phyloP scores from a whole-genome alignment of 2,888 invertebrate genomes.

The Hypena proboscidalis region DNA sequence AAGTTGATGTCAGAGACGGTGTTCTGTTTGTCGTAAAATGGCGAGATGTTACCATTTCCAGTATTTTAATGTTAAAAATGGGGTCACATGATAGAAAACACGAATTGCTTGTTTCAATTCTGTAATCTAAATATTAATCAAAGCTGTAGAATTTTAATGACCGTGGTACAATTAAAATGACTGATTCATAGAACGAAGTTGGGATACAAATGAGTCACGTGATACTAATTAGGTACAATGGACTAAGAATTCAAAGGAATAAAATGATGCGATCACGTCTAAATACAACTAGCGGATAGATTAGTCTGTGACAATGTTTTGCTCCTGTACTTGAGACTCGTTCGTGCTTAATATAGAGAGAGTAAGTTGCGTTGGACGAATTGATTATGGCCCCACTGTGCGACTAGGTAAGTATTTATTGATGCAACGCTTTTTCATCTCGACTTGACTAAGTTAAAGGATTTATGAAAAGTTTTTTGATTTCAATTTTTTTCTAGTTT shows the following conservation, averaged over 20 bases:
- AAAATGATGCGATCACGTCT: constrained; percentile 64
- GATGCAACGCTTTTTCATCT: too few species aligned
- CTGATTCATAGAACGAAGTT: constrained; percentile 66
- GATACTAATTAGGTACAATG: constrained; percentile 64
- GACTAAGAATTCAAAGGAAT: constrained; percentile 52
- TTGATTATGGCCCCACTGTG: background rate
- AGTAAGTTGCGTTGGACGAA: background rate
- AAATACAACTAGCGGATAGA: constrained; percentile 56
- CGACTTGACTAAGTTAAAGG: too few species aligned
- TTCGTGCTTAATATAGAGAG: constrained; percentile 1
- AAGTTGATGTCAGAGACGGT: constrained; percentile 81
- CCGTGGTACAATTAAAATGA: constrained; percentile 65
- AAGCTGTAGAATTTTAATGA: constrained; percentile 56
- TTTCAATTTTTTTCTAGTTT: too few species aligned
- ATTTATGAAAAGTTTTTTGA: too few species aligned
- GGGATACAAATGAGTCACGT: constrained; percentile 64
- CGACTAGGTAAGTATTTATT: too few species aligned
- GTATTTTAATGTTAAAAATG: constrained; percentile 57
- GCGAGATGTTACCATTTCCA: constrained; percentile 72
- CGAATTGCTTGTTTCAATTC: constrained; percentile 33
- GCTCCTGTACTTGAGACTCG: background rate
- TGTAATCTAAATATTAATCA: constrained; percentile 61
- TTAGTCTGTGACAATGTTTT: constrained; percentile 20
- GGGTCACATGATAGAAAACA: constrained; percentile 31
- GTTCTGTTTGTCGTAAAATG: constrained; percentile 82